Evolutionary conservation across 2,888 invertebrate genomes (phyloP).

Genomic region (Pegoplata infirma): DNA sequence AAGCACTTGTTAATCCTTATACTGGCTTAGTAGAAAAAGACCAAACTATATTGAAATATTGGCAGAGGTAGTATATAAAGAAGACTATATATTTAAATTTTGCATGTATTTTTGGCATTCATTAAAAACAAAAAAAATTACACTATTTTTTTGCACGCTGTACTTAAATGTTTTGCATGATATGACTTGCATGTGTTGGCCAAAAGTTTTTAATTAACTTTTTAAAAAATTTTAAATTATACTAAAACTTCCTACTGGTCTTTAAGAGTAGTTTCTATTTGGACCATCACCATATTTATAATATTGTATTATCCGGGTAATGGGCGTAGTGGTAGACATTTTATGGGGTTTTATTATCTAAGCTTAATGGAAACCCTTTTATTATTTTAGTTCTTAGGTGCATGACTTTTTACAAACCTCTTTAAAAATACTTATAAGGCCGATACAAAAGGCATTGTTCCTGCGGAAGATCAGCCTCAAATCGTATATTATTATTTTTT

Average conservation of each 20-base stretch:
- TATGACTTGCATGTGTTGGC: constrained; percentile 51
- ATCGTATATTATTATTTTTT: constrained; percentile 29
- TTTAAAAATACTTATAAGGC: neutral
- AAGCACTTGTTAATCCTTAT: constrained; percentile 27
- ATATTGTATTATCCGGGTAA: constrained; percentile 22
- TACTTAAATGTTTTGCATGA: constrained; percentile 43
- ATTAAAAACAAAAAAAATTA: neutral
- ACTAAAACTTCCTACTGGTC: constrained; percentile 35
- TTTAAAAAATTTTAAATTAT: constrained; percentile 1
- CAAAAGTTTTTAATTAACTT: constrained; percentile 1
- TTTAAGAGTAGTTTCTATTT: neutral
- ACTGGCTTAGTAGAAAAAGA: constrained; percentile 18
- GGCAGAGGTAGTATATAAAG: constrained; percentile 7
- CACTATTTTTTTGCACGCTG: constrained; percentile 39
- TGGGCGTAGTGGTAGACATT: constrained; percentile 8
- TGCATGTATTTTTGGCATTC: constrained; percentile 42
- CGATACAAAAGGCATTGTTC: constrained; percentile 26
- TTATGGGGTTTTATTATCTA: neutral
- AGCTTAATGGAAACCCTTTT: neutral
- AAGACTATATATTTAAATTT: constrained; percentile 6
- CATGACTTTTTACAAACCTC: constrained; percentile 9
- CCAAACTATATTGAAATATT: neutral
- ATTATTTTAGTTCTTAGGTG: neutral
- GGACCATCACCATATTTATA: constrained; percentile 9
- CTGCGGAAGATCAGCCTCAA: constrained; percentile 61